Percentiles rank a stretch among this genome's conserved stretches.
Evolutionary conservation across 2,113 vertebrate genomes (phyloP).

Genomic region (Macquaria ambigua): DNA sequence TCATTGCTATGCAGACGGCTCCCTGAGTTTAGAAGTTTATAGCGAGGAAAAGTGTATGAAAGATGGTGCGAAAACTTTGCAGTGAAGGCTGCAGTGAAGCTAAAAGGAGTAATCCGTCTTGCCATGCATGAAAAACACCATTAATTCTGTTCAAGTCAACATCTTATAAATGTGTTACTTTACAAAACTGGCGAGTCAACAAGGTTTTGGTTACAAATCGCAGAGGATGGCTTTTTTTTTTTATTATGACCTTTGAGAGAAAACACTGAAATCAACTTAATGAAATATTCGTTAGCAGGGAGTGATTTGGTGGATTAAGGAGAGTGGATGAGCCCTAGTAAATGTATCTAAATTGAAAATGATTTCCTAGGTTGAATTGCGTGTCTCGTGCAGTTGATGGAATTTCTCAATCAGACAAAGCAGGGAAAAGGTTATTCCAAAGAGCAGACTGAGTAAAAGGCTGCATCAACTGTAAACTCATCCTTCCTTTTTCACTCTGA

Average conservation of each 20-base stretch:
- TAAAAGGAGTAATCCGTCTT: conserved; percentile 54
- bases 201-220: conserved; percentile 38
- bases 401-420: conserved; percentile 55
- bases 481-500: conserved; percentile 27
- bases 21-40: conserved; percentile 45
- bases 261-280: conserved; percentile 29
- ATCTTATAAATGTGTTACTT: conserved; percentile 46
- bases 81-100: conserved; percentile 43
- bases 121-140: conserved; percentile 52
- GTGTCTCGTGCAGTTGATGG: conserved; percentile 25
- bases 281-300: conserved; percentile 14
- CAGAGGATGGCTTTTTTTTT: conserved; percentile 11
- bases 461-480: conserved; percentile 23
- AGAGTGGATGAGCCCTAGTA: not conserved
- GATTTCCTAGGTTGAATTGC: conserved; percentile 12
- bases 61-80: conserved; percentile 50
- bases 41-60: conserved; percentile 29
- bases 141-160: conserved; percentile 53
- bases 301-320: conserved; percentile 10
- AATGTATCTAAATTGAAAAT: conserved; percentile 35
- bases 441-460: conserved; percentile 46
- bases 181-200: conserved; percentile 31
- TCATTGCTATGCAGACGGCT: conserved; percentile 54
- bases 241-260: conserved; percentile 39
- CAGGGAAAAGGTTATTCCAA: conserved; percentile 26